These are phyloP conservation scores for Mastigias papua DNA, from an alignment of 30 jellyfish, hydroid and myxozoan species.

Conservation along the genomic window DNA sequence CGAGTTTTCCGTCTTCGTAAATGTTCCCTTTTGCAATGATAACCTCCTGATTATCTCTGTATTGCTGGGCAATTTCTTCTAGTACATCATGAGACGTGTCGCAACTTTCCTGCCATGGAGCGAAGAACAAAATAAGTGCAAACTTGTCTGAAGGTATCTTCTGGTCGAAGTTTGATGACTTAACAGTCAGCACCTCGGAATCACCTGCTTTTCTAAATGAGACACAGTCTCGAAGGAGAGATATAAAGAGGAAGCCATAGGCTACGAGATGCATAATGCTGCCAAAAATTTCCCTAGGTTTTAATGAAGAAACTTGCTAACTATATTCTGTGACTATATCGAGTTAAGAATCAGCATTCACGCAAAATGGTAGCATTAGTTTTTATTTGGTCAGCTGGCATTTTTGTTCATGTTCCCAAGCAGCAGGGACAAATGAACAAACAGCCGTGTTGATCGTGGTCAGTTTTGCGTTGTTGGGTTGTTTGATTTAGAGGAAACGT, in stretches of 20 bases:
- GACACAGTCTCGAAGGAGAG: conserved; percentile 1
- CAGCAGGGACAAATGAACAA: background rate
- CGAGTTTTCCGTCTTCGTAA: conserved; percentile 80
- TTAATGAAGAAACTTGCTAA: too few species aligned
- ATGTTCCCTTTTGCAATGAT: conserved; percentile 83
- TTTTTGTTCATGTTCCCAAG: background rate
- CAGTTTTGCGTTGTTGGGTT: background rate
- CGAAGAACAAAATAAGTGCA: conserved; percentile 83
- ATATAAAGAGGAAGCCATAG: background rate
- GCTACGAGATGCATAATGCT: background rate
- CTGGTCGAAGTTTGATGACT: conserved; percentile 65
- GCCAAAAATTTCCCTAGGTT: background rate
- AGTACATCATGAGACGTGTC: conserved; percentile 51
- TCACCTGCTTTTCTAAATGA: conserved; percentile 62
- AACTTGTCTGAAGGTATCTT: conserved; percentile 65
- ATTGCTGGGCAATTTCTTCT: conserved; percentile 70
- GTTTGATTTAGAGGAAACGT: conserved; percentile 9
- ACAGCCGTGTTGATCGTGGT: background rate
- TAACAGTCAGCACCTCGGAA: conserved; percentile 15
- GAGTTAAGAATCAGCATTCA: background rate
- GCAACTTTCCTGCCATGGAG: conserved; percentile 94
- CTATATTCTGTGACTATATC: too few species aligned
- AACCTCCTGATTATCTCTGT: conserved; percentile 47
- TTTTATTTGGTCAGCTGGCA: background rate
- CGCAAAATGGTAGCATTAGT: background rate